Evolutionary conservation across 1,140 invertebrate species (phyloP), one percentile per base, ranked within the genome.

Genomic region (Helicorthomorpha holstii): DNA sequence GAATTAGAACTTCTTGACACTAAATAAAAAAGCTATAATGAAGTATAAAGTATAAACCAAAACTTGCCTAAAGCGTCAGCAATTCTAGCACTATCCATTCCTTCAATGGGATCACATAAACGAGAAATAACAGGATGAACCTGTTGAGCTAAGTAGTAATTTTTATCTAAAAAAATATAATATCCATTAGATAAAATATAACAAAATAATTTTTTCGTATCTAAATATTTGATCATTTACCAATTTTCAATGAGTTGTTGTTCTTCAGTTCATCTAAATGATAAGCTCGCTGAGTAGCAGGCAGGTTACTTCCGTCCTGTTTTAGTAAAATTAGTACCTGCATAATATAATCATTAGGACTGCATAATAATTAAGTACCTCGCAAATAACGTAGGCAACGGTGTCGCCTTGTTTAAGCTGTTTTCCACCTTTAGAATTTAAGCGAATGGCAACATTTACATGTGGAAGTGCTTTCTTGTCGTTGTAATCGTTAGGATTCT

Each of bases 91-190:
- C 84, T 77, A 71, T 98, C 92, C 50, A 88, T 85, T 1, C 89
- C 90, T 58, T 95, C 87, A 27, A 99, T 88, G 16, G 93, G 93
- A 56, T 96, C 90, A 63, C 89, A 93, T 56, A 99, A 79, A 53
- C 95, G 75, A 16, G 85, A 81, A 50, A 98, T 79, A 0, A 99
- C 91, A 0, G 94, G 94, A 65, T 95, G 89, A 26, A 98, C 76
- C 71, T 94, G 89, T 62, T 85, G 79, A 0, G 79, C 71, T 45
- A 93, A 64, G 69, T 94, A 93, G 67, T 92, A 93, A 52, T 78
- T 75, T 1, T 75, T 71, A 65, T 94, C 90, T 16, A 49, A 42
- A 49, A 34, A 16, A 47, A 42, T 21, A 29, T 50, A 27, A 46
- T 52, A 14, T 14, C 46, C 52, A 38, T 52, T 26, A 29, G 26